phyloP scores from a whole-genome alignment of 2,797 vertebrate genomes.

The Emys orbicularis region DNA sequence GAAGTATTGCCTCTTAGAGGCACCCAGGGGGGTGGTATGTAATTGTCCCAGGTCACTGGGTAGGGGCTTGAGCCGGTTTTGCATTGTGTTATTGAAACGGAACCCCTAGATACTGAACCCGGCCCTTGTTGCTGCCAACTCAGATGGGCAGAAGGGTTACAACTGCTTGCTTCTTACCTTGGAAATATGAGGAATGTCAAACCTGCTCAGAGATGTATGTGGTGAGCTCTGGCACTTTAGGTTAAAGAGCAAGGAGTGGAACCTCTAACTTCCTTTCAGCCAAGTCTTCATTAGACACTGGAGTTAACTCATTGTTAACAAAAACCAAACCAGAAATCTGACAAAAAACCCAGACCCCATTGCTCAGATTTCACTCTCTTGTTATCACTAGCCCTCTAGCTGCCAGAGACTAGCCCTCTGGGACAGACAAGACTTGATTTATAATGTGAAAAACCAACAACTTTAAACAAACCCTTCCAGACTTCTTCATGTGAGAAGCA shows the following conservation, averaged over 20 bases:
- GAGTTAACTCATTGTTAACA: neutral
- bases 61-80: no score
- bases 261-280: neutral
- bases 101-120: no score
- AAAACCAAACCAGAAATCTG: neutral
- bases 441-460: conserved; percentile 12
- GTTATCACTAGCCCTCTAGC: neutral
- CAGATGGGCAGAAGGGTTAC: no score
- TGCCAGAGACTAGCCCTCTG: neutral
- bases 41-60: no score
- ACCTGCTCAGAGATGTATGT: no score
- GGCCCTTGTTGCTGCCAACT: no score
- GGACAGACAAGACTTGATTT: neutral
- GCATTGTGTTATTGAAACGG: no score
- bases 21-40: no score
- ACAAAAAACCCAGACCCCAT: neutral
- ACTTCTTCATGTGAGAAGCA: neutral
- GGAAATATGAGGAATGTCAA: no score
- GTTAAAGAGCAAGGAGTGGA: neutral
- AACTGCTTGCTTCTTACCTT: neutral
- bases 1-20: no score
- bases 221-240: neutral
- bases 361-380: neutral
- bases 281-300: neutral
- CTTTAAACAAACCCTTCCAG: neutral